Base-by-base conservation (phyloP, 2,888 invertebrate species). In the Tolmerus cingulatus region DNA sequence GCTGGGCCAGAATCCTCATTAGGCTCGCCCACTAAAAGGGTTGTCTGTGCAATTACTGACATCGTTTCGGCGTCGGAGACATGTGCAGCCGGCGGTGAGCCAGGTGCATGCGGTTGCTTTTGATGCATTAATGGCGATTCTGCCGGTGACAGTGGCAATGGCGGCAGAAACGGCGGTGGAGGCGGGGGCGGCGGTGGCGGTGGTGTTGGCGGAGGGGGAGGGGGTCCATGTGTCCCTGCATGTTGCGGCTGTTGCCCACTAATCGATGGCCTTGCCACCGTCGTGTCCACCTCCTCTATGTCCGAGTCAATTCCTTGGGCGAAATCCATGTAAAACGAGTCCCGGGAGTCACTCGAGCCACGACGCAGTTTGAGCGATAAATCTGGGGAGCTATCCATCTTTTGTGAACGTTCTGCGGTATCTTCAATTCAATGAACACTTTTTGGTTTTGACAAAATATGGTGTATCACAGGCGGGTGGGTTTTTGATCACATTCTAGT, bases 261-360 rank as follows among this genome's bases (percentile, higher is more conserved):
- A 51, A 86, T 86, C 51, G 89, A 89, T 19, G 89, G 89, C 92
- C 93, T 88, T 92, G 93, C 93, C 90, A 94, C 94, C 27, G 95
- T 95, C 87, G 96, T 96, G 87, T 94, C 94, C 91, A 97, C 96
- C 93, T 97, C 97, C 92, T 97, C 97, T 90, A 97, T 97, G 91
- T 97, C 97, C 27, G 97, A 97, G 93, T 97, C 97, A 91, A 97
- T 97, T 88, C 97, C 97, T 93, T 96, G 96, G 90, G 97, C 97
- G 92, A 97, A 97, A 93, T 97, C 97, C 97, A 97, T 97, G 91
- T 97, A 97, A 92, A 97, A 97, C 87, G 97, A 97, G 92, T 97
- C 97, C 89, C 97, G 94, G 51, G 97, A 97, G 93, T 97, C 97
- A 91, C 96, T 97, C 55, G 97, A 97, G 85, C 97, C 97, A 88